phyloP scores from a whole-genome alignment of 2,888 invertebrate genomes.

The Ganaspis brasiliensis region DNA sequence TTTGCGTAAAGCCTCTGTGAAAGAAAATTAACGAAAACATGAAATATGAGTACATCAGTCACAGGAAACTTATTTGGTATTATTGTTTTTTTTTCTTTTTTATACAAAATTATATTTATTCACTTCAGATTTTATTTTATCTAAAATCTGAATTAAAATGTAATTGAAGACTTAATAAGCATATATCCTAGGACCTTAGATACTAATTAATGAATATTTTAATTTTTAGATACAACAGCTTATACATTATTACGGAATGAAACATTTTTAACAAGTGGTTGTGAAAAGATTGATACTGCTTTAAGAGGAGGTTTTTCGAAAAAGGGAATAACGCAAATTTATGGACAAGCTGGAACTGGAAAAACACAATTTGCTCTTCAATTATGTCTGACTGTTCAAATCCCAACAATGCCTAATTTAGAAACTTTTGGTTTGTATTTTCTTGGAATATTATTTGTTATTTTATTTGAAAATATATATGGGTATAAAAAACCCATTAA shows the following conservation, averaged over 20 bases:
- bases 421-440: slow-evolving; percentile 81
- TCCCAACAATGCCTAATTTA: slow-evolving; percentile 82
- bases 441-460: background rate
- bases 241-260: slow-evolving; percentile 59
- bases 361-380: slow-evolving; percentile 92
- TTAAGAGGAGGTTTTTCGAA: slow-evolving; percentile 86
- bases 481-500: too few relatives aligned
- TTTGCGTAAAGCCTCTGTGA: too few relatives aligned
- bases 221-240: slow-evolving; percentile 47
- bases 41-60: too few relatives aligned
- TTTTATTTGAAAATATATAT: too few relatives aligned
- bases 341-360: slow-evolving; percentile 90
- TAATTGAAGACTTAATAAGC: too few relatives aligned
- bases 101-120: too few relatives aligned
- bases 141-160: too few relatives aligned
- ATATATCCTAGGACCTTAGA: too few relatives aligned
- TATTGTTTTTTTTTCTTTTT: too few relatives aligned
- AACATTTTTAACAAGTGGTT: slow-evolving; percentile 81
- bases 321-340: slow-evolving; percentile 88
- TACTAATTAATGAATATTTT: background rate
- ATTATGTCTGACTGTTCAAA: slow-evolving; percentile 85
- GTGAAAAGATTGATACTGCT: slow-evolving; percentile 83
- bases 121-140: too few relatives aligned
- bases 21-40: too few relatives aligned
- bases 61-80: too few relatives aligned